Evolutionary conservation across 2,888 invertebrate species (phyloP), one percentile per base, ranked within the genome.

Genomic region (Prostheceraeus crozeri): DNA sequence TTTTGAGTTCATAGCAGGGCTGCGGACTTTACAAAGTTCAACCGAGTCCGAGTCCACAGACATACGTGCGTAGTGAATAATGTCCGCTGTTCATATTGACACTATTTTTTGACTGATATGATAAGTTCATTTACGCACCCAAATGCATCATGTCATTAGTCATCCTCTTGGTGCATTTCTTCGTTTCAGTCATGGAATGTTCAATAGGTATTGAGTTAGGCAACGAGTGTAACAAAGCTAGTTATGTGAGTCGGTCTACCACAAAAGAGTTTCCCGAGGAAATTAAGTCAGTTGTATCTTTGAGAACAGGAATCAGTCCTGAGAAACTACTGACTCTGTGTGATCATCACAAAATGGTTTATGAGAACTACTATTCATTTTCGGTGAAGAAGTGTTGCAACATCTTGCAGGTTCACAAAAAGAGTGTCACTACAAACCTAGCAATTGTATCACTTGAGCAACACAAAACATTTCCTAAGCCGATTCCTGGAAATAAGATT

Each of bases 181-280:
- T n/a, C n/a, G n/a, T n/a, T n/a, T n/a, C n/a, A n/a, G n/a, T 40
- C 40, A 40, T 40, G 40, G 40, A 40, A 40, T 40, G 40, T 40
- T 40, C n/a, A 40, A 40, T 40, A 40, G 40, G 40, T n/a, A 8
- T 8, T 40, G 40, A 40, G n/a, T 40, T 40, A 40, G n/a, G 6
- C 14, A 21, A 40, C 19, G 40, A 4, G 19, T 40, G 40, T n/a
- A 40, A 40, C 19, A 40, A 8, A 21, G 19, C 14, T 4, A 40
- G 6, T n/a, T 40, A 33, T 33, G 19, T 40, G 19, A 14, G 19
- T 16, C 14, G 14, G 14, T 21, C 14, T 16, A 40, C 40, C 14
- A 14, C 14, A 40, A 33, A 40, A 8, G 16, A 14, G 19, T 40
- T 40, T 40, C 40, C 40, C 19, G 19, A 40, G 14, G 40, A 40